Evolutionary conservation across 2,797 vertebrate genomes (phyloP).

Genomic region (Enteromius anoplus): DNA sequence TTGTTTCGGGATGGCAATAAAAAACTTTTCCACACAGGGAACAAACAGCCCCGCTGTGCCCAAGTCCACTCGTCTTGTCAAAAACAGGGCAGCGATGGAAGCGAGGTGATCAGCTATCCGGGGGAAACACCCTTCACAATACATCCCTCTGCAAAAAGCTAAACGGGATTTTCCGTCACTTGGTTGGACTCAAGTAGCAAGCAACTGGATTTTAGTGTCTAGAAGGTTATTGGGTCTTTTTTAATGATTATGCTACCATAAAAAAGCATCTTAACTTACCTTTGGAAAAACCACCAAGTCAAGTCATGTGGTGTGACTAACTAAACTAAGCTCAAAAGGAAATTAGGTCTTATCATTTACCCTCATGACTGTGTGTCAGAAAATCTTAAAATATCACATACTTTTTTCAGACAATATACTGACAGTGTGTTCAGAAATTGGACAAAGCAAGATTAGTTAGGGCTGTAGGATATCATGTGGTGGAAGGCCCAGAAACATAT

Average conservation of each 20-base stretch:
- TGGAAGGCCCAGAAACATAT: neutral
- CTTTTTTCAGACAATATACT: neutral
- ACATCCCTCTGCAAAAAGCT: constrained; percentile 40
- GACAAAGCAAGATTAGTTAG: neutral
- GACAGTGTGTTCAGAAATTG: neutral
- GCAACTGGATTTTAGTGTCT: neutral
- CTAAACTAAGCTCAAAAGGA: neutral
- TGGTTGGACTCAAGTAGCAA: neutral
- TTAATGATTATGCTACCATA: neutral
- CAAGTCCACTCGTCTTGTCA: constrained; percentile 39
- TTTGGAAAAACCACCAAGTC: neutral
- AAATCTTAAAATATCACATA: neutral
- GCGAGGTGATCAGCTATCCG: constrained; percentile 36
- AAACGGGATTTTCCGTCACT: constrained; percentile 33
- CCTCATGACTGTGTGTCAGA: neutral
- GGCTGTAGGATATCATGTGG: neutral
- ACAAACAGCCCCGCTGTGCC: constrained; percentile 47
- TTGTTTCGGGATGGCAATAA: constrained; percentile 56
- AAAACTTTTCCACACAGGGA: constrained; percentile 52
- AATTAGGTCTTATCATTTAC: neutral
- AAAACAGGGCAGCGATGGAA: constrained; percentile 46
- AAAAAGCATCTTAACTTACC: neutral
- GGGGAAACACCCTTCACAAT: constrained; percentile 40
- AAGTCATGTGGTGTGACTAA: neutral
- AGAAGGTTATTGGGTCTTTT: neutral